phyloP scores from a whole-genome alignment of 2,113 vertebrate species.

The Thalassarche chlororhynchos region DNA sequence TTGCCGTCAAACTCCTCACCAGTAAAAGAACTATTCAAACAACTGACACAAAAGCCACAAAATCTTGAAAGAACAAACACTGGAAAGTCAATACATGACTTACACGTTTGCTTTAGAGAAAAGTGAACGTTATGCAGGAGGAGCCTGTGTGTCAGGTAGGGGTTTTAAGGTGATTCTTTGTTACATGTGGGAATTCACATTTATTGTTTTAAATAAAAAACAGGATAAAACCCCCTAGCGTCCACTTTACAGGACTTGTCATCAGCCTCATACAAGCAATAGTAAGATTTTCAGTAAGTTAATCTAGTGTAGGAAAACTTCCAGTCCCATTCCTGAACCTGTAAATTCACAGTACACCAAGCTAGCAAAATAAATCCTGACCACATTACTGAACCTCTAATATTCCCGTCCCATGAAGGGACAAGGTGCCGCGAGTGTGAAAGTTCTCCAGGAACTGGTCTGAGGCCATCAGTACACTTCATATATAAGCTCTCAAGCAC shows the following conservation, averaged over 20 bases:
- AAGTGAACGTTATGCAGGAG: not conserved
- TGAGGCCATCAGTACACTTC: not conserved
- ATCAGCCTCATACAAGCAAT: not conserved
- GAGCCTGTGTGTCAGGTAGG: not conserved
- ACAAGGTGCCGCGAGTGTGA: accelerated
- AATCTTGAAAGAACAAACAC: not conserved
- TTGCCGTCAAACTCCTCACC: not conserved
- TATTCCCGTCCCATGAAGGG: not conserved
- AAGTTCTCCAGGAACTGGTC: not conserved
- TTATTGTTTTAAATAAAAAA: not conserved
- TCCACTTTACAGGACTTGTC: not conserved
- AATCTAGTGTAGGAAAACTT: accelerated
- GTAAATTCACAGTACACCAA: not conserved
- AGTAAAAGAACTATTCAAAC: not conserved
- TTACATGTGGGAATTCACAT: not conserved
- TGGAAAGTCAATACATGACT: not conserved
- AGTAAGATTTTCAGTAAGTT: not conserved
- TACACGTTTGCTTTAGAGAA: not conserved
- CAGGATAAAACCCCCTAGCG: not conserved
- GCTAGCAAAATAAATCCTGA: not conserved
- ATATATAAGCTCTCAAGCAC: not conserved
- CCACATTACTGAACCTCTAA: no score
- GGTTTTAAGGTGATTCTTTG: not conserved
- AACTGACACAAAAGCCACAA: not conserved
- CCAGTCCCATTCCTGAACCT: not conserved